A percentile compares a stretch with the other conserved stretches of the same genome.
Evolutionary conservation across 2,113 vertebrate genomes (phyloP).

Genomic region (Plecotus auritus): DNA sequence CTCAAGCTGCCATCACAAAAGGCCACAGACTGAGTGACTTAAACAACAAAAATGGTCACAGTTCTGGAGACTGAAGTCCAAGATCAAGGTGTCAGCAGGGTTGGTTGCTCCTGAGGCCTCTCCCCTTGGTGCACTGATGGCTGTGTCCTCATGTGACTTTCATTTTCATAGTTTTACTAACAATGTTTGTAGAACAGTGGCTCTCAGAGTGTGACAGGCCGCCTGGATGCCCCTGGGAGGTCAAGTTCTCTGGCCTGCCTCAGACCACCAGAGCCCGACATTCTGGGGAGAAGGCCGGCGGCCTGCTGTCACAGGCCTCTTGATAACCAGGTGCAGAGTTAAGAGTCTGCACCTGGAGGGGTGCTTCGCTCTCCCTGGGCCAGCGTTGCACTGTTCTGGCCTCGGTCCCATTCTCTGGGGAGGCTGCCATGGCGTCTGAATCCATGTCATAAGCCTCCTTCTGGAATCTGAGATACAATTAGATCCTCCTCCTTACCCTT

Average conservation of each 20-base stretch:
- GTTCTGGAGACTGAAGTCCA: too few species aligned
- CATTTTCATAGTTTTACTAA: background rate
- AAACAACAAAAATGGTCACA: too few species aligned
- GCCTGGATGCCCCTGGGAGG: too few species aligned
- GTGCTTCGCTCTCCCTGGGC: background rate
- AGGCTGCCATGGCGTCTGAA: background rate
- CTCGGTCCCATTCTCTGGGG: rapidly evolving
- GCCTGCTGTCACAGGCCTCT: background rate
- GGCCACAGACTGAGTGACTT: too few species aligned
- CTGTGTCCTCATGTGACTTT: too few species aligned
- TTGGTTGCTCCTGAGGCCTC: too few species aligned
- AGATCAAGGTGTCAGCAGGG: too few species aligned
- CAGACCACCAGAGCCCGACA: background rate
- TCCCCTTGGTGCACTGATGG: too few species aligned
- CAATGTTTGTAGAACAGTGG: background rate
- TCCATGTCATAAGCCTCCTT: background rate
- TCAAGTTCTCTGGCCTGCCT: too few species aligned
- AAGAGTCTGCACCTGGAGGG: background rate
- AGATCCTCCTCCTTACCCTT: background rate
- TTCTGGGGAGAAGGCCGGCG: too few species aligned
- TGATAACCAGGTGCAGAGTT: background rate
- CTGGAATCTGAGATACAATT: background rate
- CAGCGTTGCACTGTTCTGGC: background rate
- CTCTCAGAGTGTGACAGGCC: background rate
- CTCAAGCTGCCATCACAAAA: too few species aligned